Conservation (phyloP, 2,888 invertebrate species). For the Coelopa pilipes region DNA sequence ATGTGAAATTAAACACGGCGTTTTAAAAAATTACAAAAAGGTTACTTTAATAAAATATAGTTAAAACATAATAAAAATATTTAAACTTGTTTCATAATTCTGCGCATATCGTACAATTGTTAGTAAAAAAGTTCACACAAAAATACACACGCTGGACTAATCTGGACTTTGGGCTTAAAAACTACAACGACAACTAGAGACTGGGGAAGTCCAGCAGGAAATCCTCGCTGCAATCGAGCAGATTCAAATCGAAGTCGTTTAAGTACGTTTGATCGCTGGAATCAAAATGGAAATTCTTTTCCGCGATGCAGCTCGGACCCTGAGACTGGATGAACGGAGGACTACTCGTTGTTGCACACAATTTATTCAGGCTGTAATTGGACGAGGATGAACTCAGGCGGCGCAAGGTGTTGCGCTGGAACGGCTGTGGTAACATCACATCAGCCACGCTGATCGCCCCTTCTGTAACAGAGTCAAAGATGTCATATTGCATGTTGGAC, state of each 20-base stretch:
- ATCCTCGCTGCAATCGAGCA: slow-evolving; percentile 35
- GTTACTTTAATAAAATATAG: not conserved
- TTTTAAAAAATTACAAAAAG: slow-evolving; percentile 1
- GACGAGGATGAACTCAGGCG: not conserved
- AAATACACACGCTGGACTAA: not conserved
- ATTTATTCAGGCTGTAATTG: not conserved
- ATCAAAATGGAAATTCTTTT: slow-evolving; percentile 17
- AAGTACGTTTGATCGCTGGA: slow-evolving; percentile 39
- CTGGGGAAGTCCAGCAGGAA: slow-evolving; percentile 23
- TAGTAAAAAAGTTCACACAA: slow-evolving; percentile 2
- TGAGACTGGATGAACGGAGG: not conserved
- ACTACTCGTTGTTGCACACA: slow-evolving; percentile 8
- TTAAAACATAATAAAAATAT: slow-evolving; percentile 11
- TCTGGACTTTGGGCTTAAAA: slow-evolving; percentile 1
- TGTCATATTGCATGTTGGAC: not conserved
- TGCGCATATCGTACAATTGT: not conserved
- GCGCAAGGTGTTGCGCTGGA: not conserved
- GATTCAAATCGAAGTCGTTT: slow-evolving; percentile 40
- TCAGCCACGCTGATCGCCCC: slow-evolving; percentile 14
- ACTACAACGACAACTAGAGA: slow-evolving; percentile 8
- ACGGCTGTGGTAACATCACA: slow-evolving; percentile 22
- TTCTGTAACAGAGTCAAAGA: not conserved
- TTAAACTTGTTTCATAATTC: not conserved
- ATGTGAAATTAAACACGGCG: not conserved
- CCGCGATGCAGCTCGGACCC: not conserved